Base-by-base conservation (phyloP, 2,797 vertebrate species). In the Syngnathus acus region DNA sequence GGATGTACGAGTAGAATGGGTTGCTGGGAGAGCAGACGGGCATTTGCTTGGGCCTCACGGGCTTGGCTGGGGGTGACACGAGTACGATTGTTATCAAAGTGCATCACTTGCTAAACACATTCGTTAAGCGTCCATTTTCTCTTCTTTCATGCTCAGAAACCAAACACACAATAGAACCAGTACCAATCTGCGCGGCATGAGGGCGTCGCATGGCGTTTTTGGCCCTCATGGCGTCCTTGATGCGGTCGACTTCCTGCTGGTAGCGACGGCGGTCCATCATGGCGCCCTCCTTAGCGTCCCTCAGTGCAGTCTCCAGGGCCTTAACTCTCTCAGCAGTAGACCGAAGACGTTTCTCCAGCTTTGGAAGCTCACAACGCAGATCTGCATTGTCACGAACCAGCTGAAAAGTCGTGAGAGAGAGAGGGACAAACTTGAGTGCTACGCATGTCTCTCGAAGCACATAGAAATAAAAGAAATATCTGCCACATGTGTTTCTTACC, bases 331-430 rank as follows among this genome's bases (percentile, higher is more conserved):
- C 97, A 65, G 95, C 96, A 67, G 95, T 98, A 92, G 95, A 95
- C 58, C 96, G 86, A 90, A 98, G 94, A 80, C 97, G 93, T 92
- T 97, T 98, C 89, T 99, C 97, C 93, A 99, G 79, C 90, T 98
- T 98, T 89, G 97, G 97, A 92, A 98, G 95, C 91, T 99, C 96
- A 88, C 96, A 97, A 75, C 97, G 97, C 92, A 98, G 92, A 92
- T 98, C 96, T 86, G 96, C 96, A 84, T 99, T 99, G 92, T 99
- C 97, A 87, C 95, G 94, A 88, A 98, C 95, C 92, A 99, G 73
- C 97, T 98, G 82, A 0, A 68, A 2, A 16, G 19, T 38, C 47
- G 6, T 63, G 6, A 65, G 7, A 9, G 14, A 48, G 37, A 17
- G 17, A 45, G 42, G 9, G 17, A 32, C 23, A 38, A 17, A 47